These are phyloP conservation scores for Argopecten irradians DNA, from an alignment of 1,140 invertebrate species.

Conservation along the genomic window DNA sequence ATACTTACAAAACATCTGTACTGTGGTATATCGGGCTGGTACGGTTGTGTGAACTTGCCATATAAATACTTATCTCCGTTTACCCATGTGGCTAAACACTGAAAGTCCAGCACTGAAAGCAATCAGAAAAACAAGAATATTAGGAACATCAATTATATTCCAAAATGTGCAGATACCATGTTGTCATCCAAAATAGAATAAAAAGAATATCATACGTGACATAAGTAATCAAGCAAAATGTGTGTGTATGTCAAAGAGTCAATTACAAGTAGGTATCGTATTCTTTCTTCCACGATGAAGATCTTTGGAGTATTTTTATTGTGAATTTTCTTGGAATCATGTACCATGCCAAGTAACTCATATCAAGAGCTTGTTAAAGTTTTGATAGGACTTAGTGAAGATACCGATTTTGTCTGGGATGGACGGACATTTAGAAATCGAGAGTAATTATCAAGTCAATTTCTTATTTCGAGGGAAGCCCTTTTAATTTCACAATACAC, in stretches of 20 bases:
- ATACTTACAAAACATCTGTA: constrained; percentile 72
- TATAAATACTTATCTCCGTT: constrained; percentile 68
- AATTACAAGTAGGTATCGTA: not conserved
- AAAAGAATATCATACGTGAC: not conserved
- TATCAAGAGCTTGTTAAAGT: not conserved
- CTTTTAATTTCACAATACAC: not conserved
- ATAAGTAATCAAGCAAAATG: too few species aligned
- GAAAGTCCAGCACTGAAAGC: constrained; percentile 64
- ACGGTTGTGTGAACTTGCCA: constrained; percentile 63
- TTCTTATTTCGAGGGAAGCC: not conserved
- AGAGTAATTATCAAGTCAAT: not conserved
- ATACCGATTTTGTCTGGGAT: not conserved
- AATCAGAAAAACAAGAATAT: not conserved
- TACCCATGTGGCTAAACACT: constrained; percentile 74
- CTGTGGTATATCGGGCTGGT: constrained; percentile 63
- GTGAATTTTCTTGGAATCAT: too few species aligned
- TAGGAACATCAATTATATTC: not conserved
- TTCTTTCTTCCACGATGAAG: not conserved
- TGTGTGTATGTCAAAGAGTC: not conserved
- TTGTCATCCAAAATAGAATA: not conserved
- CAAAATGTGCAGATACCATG: not conserved
- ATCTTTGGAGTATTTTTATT: not conserved
- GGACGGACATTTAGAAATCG: not conserved
- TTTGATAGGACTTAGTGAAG: not conserved
- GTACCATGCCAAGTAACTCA: too few species aligned